Evolutionary conservation across 2,113 vertebrate species (phyloP).

Genomic region (Tamias sibiricus): DNA sequence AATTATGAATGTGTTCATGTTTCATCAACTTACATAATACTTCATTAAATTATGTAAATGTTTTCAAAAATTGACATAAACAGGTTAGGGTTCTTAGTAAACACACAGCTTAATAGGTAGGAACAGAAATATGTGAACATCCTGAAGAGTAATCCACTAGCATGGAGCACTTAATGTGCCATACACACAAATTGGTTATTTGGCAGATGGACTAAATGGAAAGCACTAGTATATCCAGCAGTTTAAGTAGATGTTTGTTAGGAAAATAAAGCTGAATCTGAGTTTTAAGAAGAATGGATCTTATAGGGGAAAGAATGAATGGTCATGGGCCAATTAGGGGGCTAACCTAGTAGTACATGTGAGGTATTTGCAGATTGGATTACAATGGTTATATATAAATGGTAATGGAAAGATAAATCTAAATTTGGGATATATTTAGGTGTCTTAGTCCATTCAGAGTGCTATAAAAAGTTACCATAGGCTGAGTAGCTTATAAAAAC

Average conservation of each 20-base stretch:
- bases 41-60: slow-evolving; percentile 65
- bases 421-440: neutral
- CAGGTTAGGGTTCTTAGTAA: slow-evolving; percentile 36
- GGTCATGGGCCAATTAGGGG: neutral
- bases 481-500: too few species aligned
- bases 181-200: neutral
- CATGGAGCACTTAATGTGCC: neutral
- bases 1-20: slow-evolving; percentile 68
- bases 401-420: neutral
- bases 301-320: neutral
- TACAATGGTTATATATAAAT: neutral
- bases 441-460: neutral
- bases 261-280: slow-evolving; percentile 5
- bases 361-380: neutral
- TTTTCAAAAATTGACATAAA: slow-evolving; percentile 62
- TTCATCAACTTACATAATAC: slow-evolving; percentile 66
- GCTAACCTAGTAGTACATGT: neutral
- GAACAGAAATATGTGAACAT: neutral
- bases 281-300: slow-evolving; percentile 17
- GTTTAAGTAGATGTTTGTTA: neutral
- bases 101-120: neutral
- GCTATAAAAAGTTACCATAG: neutral
- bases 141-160: neutral
- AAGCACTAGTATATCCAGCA: neutral
- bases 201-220: neutral